Evolutionary conservation across 1,140 invertebrate species (phyloP).

Genomic region (Euwallacea fornicatus): DNA sequence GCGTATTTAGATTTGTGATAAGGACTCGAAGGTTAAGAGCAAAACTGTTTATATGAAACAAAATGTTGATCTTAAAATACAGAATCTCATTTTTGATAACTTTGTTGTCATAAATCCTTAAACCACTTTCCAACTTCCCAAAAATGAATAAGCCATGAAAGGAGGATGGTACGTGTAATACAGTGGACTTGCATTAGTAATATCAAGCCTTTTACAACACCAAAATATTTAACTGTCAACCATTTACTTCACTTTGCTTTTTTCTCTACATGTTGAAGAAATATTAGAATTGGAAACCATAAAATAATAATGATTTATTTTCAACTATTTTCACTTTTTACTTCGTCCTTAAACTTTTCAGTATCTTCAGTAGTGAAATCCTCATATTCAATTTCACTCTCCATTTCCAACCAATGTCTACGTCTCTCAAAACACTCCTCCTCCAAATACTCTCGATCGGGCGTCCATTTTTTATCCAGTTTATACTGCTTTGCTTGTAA

Average conservation of each 20-base stretch:
- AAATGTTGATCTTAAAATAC: conserved; percentile 14
- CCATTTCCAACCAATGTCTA: neutral
- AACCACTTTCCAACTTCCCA: too few relatives aligned
- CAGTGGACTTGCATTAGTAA: neutral
- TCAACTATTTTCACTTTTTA: too few relatives aligned
- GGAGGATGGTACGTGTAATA: too few relatives aligned
- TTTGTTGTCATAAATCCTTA: neutral
- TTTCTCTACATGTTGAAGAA: too few relatives aligned
- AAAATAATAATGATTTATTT: too few relatives aligned
- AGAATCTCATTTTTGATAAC: conserved; percentile 23
- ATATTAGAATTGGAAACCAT: too few relatives aligned
- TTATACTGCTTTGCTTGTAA: conserved; percentile 35
- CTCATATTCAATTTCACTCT: conserved; percentile 28
- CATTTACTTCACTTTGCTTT: too few relatives aligned
- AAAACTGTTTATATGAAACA: conserved; percentile 5
- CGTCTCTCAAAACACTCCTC: conserved; percentile 34
- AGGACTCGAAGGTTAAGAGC: conserved; percentile 4
- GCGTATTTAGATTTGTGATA: conserved; percentile 10
- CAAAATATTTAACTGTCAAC: too few relatives aligned
- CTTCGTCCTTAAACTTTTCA: neutral
- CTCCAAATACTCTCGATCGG: conserved; percentile 42
- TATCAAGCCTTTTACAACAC: neutral
- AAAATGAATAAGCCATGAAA: too few relatives aligned
- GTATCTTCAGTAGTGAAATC: conserved; percentile 41
- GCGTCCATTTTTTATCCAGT: conserved; percentile 42